Base-by-base conservation (phyloP, 1,140 invertebrate genomes). In the Ceratina calcarata region DNA sequence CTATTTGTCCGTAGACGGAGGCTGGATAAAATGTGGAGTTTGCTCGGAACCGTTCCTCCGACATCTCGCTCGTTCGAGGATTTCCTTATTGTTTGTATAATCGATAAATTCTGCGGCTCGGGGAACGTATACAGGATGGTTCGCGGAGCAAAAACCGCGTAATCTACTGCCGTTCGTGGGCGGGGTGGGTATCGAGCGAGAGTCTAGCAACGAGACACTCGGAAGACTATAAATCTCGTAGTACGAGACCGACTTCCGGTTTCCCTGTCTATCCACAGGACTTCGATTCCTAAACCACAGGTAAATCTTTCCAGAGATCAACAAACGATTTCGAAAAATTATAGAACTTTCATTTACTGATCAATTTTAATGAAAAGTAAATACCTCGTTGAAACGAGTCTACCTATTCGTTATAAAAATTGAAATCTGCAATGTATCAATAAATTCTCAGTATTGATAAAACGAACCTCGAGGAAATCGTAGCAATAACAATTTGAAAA, bases 71-170 rank as follows among this genome's bases (percentile, higher is more conserved):
- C 70, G 8, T 2, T 20, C 45, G 15, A 49, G 66, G 79, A 82
- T 76, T 88, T 89, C 84, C 87, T 90, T 86, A 86, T 84, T 89
- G 83, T 88, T 87, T 87, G 81, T 83, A 84, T 84, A 78, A 85
- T 61, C 78, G 78, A 89, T 89, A 90, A 90, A 89, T 89, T 74
- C 27, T 20, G 53, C 51, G 73, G 71, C 79, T 37, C 83, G 82
- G 67, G 64, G 68, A 86, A 88, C 78, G 84, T 72, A 74, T 84
- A 72, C 58, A 69, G 82, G 83, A 88, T 84, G 80, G 61, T 84
- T 87, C 79, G 62, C 80, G 75, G 78, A 68, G 80, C 61, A 88
- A 88, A 89, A 88, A 88, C 72, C 78, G 53, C 61, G 82, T 86
- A 89, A 87, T 90, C 88, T 89, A 90, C 79, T 81, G 67, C 65